Conservation (phyloP, 2,888 invertebrate genomes). For the Ametastegia equiseti region DNA sequence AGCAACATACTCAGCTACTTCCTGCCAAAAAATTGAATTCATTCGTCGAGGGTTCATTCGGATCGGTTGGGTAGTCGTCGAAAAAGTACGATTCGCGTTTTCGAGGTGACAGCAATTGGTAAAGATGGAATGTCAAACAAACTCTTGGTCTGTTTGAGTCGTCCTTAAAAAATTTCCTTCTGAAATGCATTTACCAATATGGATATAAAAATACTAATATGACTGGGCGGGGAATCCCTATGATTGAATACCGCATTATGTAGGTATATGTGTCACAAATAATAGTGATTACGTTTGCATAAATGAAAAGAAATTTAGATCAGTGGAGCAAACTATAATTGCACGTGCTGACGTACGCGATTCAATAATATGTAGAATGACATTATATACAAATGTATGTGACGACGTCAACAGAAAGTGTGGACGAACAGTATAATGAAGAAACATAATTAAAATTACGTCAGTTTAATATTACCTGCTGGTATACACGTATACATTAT, state of each 20-base stretch:
- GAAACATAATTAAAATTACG: neutral
- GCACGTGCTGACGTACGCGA: neutral
- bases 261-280: neutral
- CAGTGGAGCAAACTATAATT: constrained; percentile 3
- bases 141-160: too few relatives aligned
- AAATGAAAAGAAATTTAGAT: neutral
- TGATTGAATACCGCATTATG: neutral
- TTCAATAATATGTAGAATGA: neutral
- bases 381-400: neutral
- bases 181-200: too few relatives aligned
- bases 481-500: neutral
- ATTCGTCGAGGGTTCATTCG: too few relatives aligned
- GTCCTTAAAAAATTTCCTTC: too few relatives aligned
- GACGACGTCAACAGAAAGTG: neutral
- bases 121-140: too few relatives aligned
- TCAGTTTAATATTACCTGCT: neutral
- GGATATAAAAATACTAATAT: too few relatives aligned
- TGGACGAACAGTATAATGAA: neutral
- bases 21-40: too few relatives aligned
- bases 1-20: too few relatives aligned
- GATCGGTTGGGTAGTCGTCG: too few relatives aligned
- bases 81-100: too few relatives aligned
- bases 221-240: neutral
- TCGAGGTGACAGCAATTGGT: too few relatives aligned
- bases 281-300: neutral